Evolutionary conservation across 2,888 invertebrate genomes (phyloP).

Genomic region (Clusia tigrina): DNA sequence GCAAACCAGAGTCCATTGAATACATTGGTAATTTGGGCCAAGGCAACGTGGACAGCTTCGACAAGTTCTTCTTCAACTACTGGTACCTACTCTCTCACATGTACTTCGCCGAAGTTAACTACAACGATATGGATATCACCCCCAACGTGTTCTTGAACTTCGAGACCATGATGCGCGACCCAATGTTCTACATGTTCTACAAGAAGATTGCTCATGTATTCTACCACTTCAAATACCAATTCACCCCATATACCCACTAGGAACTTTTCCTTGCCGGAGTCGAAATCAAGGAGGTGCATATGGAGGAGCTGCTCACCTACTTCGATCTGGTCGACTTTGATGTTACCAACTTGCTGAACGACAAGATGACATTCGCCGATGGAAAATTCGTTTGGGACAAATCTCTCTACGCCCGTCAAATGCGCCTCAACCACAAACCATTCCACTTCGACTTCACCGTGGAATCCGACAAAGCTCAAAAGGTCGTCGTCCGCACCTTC

Average conservation of each 20-base stretch:
- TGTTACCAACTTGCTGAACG: conserved; percentile 59
- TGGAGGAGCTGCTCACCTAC: conserved; percentile 73
- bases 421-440: conserved; percentile 73
- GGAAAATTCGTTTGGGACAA: conserved; percentile 56
- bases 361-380: conserved; percentile 40
- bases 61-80: conserved; percentile 38
- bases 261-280: conserved; percentile 71
- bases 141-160: conserved; percentile 73
- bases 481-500: conserved; percentile 71
- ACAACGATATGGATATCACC: conserved; percentile 47
- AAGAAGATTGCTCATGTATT: conserved; percentile 70
- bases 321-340: conserved; percentile 72
- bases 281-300: conserved; percentile 69
- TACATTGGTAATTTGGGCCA: conserved; percentile 72
- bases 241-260: conserved; percentile 69
- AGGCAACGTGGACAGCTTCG: conserved; percentile 62
- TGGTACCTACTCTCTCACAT: conserved; percentile 34
- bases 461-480: conserved; percentile 67
- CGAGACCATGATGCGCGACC: conserved; percentile 74
- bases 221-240: conserved; percentile 67
- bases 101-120: conserved; percentile 34
- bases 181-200: conserved; percentile 73
- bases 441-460: conserved; percentile 71
- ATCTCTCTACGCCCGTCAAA: conserved; percentile 68
- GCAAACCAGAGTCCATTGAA: conserved; percentile 70